These are phyloP conservation scores for Molossus molossus DNA, from an alignment of 2,797 vertebrate genomes.

Conservation along the genomic window DNA sequence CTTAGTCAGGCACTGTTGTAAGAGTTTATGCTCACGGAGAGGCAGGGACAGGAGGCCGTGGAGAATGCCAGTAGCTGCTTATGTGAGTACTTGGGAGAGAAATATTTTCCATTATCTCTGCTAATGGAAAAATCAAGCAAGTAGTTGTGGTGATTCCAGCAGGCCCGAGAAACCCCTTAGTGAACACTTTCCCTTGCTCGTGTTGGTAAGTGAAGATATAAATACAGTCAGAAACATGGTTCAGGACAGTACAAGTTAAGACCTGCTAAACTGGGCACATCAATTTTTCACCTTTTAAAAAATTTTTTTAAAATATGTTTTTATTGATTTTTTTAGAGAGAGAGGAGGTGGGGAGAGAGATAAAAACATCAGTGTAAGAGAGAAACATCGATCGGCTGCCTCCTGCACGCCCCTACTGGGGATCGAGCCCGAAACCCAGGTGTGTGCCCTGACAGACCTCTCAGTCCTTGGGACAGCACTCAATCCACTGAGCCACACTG, in stretches of 20 bases:
- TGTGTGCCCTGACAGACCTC: no score
- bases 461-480: no score
- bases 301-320: neutral
- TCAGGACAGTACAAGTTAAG: neutral
- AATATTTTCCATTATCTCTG: conserved; percentile 1
- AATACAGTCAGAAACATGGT: conserved; percentile 3
- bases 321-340: no score
- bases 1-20: neutral
- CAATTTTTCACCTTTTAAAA: neutral
- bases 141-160: neutral
- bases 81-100: neutral
- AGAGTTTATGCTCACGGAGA: neutral
- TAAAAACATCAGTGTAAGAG: no score
- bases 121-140: conserved; percentile 29
- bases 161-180: conserved; percentile 6
- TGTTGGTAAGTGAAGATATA: conserved; percentile 31
- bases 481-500: no score
- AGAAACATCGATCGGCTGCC: no score
- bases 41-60: neutral
- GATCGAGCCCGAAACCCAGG: no score
- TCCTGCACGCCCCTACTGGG: no score
- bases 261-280: neutral
- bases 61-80: neutral
- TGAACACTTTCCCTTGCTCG: conserved; percentile 1
- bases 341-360: no score